Conservation (phyloP, 64 coral and sea anemone species). For the Porites lutea region DNA sequence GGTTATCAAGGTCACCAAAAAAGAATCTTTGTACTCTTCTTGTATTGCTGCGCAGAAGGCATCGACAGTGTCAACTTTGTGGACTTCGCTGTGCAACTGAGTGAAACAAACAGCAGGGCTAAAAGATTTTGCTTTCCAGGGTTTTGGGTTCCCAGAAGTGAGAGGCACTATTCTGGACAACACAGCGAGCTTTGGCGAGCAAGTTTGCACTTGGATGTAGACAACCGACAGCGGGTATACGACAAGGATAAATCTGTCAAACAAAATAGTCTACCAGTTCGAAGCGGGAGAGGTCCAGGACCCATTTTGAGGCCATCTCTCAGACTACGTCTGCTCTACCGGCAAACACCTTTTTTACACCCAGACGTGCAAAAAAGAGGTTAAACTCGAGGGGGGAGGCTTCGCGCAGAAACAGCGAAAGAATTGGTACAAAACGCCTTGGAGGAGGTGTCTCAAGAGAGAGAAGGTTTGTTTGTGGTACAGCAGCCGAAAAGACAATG, state of each 20-base stretch:
- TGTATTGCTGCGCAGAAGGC: background rate
- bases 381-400: background rate
- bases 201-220: background rate
- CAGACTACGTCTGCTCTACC: constrained; percentile 14
- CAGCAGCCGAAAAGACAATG: background rate
- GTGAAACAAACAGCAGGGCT: too few relatives aligned
- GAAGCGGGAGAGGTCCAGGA: constrained; percentile 50
- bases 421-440: background rate
- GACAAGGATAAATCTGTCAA: background rate
- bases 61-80: constrained; percentile 19
- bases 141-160: too few relatives aligned
- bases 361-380: background rate
- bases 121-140: too few relatives aligned
- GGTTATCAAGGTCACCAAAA: constrained; percentile 21
- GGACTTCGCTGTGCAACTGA: background rate
- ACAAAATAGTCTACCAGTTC: constrained; percentile 60
- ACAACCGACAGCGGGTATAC: background rate
- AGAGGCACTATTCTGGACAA: background rate
- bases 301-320: background rate
- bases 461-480: background rate
- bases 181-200: background rate
- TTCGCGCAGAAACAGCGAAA: background rate
- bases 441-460: background rate
- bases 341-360: constrained; percentile 3
- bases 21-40: constrained; percentile 35